Evolutionary conservation across 2,113 vertebrate genomes (phyloP), one percentile per base, ranked within the genome.

Genomic region (Capreolus pygargus): DNA sequence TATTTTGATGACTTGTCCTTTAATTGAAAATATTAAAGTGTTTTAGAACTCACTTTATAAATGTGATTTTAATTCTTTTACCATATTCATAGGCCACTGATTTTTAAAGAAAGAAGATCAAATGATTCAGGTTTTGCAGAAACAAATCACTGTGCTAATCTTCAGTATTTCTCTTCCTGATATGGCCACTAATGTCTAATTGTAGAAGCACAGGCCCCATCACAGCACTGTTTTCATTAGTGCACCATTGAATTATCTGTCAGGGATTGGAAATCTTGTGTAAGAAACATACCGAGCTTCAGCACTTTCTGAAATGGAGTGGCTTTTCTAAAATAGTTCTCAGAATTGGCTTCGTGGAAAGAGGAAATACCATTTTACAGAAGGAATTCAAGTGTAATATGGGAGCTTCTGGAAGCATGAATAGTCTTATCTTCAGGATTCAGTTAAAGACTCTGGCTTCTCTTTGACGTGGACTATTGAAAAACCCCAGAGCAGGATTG

Each of bases 81-180:
- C 88, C 96, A 78, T 98, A 98, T 98, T 98, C 98, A 98, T 97
- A 86, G 97, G 85, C 96, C 97, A 98, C 70, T 98, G 93, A 93
- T 98, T 98, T 95, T 61, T 97, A 96, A 97, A 92, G 87, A 86
- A 91, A 94, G 97, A 97, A 98, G 94, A 98, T 98, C 98, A 98
- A 97, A 96, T 87, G 84, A 96, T 98, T 98, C 96, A 97, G 88
- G 97, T 98, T 98, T 98, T 98, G 97, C 96, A 98, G 97, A 98
- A 99, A 98, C 97, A 99, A 98, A 99, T 98, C 98, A 94, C 86
- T 97, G 94, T 94, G 94, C 98, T 99, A 98, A 98, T 98, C 97
- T 98, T 96, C 97, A 98, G 98, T 98, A 98, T 99, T 99, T 98
- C 98, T 99, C 95, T 98, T 98, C 97, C 97, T 96, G 97, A 98